Percentiles rank a stretch among this genome's conserved stretches.
phyloP scores from a whole-genome alignment of 2,113 vertebrate genomes.

The Clarias gariepinus region DNA sequence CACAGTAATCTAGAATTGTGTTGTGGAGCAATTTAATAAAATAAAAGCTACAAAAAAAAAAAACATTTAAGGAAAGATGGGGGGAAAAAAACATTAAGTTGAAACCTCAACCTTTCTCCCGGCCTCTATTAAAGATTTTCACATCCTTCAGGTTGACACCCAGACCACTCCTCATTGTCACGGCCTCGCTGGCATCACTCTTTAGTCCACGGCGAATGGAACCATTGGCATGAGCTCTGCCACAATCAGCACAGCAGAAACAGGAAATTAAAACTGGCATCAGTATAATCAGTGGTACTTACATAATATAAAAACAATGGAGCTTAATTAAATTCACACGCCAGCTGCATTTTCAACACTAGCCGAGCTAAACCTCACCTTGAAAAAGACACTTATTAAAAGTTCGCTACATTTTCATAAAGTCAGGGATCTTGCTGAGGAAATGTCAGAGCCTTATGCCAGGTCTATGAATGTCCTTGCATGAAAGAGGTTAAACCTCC shows the following conservation, averaged over 20 bases:
- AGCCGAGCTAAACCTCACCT: constrained; percentile 45
- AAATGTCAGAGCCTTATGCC: constrained; percentile 56
- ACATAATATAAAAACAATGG: constrained; percentile 69
- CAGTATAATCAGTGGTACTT: constrained; percentile 67
- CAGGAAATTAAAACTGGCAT: constrained; percentile 60
- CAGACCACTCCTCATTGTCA: constrained; percentile 92
- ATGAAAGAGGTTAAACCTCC: constrained; percentile 73
- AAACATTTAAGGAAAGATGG: background rate
- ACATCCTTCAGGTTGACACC: constrained; percentile 98
- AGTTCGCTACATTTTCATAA: constrained; percentile 62
- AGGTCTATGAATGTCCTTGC: constrained; percentile 68
- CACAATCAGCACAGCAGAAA: constrained; percentile 26
- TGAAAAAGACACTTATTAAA: constrained; percentile 56
- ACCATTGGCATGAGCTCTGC: constrained; percentile 95
- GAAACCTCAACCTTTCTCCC: constrained; percentile 90
- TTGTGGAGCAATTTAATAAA: background rate
- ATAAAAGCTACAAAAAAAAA: background rate
- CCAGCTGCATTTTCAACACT: background rate
- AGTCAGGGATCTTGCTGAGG: constrained; percentile 55
- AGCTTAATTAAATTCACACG: constrained; percentile 61
- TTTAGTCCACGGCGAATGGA: constrained; percentile 93
- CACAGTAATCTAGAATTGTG: constrained; percentile 12
- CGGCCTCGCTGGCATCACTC: constrained; percentile 83
- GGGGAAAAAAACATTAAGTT: constrained; percentile 56
- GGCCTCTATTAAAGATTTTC: constrained; percentile 91